Percentiles rank a stretch among this genome's conserved stretches.
Evolutionary conservation across 1,140 invertebrate genomes (phyloP).

Genomic region (Drosophila mayri): DNA sequence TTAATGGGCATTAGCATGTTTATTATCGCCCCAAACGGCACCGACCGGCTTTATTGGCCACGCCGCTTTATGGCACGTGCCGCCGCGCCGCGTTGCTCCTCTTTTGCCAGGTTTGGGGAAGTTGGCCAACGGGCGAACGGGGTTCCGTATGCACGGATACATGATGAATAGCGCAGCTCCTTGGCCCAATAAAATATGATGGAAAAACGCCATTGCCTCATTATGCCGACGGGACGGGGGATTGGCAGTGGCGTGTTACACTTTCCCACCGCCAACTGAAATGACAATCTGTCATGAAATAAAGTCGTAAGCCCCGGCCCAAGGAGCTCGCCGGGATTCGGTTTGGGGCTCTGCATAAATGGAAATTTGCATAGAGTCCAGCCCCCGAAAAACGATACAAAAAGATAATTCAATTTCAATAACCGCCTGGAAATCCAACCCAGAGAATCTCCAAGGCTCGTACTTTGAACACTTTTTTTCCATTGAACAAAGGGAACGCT

Average conservation of each 20-base stretch:
- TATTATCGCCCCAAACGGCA: conserved; percentile 45
- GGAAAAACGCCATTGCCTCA: conserved; percentile 77
- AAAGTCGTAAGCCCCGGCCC: conserved; percentile 69
- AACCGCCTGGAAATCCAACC: conserved; percentile 36
- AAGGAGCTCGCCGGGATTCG: conserved; percentile 41
- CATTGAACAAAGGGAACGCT: conserved; percentile 18
- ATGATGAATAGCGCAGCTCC: conserved; percentile 63
- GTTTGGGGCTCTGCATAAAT: conserved; percentile 55
- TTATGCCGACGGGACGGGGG: conserved; percentile 45
- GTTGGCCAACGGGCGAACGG: conserved; percentile 40
- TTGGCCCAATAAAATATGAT: conserved; percentile 62
- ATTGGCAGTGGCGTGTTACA: conserved; percentile 68
- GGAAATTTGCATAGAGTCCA: conserved; percentile 70
- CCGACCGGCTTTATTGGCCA: conserved; percentile 68
- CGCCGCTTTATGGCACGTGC: conserved; percentile 71
- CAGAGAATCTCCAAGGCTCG: conserved; percentile 8
- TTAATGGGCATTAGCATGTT: conserved; percentile 68
- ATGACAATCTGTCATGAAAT: conserved; percentile 80
- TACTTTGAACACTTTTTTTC: conserved; percentile 39
- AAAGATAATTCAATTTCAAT: conserved; percentile 76
- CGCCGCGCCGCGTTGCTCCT: conserved; percentile 32
- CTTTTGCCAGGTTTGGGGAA: conserved; percentile 25
- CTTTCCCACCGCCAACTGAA: conserved; percentile 47
- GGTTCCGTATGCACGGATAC: conserved; percentile 66
- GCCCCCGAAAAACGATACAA: conserved; percentile 21